A percentile compares a stretch with the other conserved stretches of the same genome.
Conservation (phyloP, 2,113 vertebrate genomes). For the Pituophis catenifer region DNA sequence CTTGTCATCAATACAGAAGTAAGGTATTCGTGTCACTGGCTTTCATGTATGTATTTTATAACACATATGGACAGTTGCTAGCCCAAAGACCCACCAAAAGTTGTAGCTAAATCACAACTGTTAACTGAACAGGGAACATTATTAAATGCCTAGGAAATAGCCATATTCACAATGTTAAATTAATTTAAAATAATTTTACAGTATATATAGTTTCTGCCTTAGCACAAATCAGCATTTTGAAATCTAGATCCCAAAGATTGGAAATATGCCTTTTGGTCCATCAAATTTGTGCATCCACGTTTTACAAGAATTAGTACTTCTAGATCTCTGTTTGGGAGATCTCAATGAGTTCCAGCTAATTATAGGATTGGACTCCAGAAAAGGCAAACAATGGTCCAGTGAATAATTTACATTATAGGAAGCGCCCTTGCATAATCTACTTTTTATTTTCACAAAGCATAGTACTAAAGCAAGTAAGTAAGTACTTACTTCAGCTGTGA, state of each 20-base stretch:
- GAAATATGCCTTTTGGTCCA: neutral
- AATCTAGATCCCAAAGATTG: neutral
- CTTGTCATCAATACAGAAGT: neutral
- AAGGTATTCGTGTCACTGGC: neutral
- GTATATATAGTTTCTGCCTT: neutral
- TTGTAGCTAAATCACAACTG: neutral
- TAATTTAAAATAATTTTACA: neutral
- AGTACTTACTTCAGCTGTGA: slow-evolving; percentile 81
- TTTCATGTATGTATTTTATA: neutral
- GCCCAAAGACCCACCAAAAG: neutral
- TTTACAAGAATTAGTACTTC: neutral
- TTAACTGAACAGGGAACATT: neutral
- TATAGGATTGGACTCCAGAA: neutral
- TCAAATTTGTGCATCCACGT: neutral
- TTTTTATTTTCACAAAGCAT: slow-evolving; percentile 5
- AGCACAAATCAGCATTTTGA: neutral
- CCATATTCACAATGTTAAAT: neutral
- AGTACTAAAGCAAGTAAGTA: neutral
- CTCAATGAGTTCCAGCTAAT: neutral
- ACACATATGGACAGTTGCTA: neutral
- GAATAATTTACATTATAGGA: neutral
- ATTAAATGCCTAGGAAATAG: neutral
- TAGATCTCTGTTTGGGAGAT: neutral
- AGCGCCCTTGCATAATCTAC: neutral
- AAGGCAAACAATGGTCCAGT: neutral